phyloP scores from a whole-genome alignment of 2,113 vertebrate species.

The Haplochromis vanheusdeni region DNA sequence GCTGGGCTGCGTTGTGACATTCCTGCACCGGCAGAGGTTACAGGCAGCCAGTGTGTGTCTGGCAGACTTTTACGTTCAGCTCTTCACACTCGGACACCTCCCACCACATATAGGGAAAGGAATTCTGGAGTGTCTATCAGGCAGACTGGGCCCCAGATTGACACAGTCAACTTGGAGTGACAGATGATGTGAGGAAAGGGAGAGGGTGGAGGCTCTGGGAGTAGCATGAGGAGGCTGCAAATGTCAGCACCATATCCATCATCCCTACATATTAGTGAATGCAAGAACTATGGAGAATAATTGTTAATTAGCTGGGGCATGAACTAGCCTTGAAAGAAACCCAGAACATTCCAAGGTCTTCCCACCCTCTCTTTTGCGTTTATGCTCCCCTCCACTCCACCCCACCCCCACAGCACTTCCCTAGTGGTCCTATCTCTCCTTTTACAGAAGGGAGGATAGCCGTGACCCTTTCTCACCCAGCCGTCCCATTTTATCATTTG shows the following conservation, averaged over 20 bases:
- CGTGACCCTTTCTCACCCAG: conserved; percentile 35
- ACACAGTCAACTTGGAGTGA: conserved; percentile 36
- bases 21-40: conserved; percentile 31
- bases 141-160: conserved; percentile 42
- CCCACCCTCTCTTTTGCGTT: conserved; percentile 30
- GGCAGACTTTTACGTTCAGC: conserved; percentile 13
- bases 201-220: conserved; percentile 25
- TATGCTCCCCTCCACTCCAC: neutral
- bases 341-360: conserved; percentile 51
- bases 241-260: conserved; percentile 64
- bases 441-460: conserved; percentile 38
- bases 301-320: conserved; percentile 64
- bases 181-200: conserved; percentile 27
- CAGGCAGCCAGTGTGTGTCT: neutral
- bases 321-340: conserved; percentile 56
- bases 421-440: conserved; percentile 23
- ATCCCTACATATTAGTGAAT: conserved; percentile 50
- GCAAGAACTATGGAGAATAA: conserved; percentile 56
- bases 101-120: conserved; percentile 16
- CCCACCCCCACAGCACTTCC: neutral
- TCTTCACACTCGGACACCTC: conserved; percentile 11
- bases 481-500: conserved; percentile 40
- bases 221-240: conserved; percentile 31
- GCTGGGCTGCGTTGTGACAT: conserved; percentile 31
- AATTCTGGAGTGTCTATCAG: conserved; percentile 45